phyloP scores from a whole-genome alignment of 2,797 vertebrate genomes.

The Peromyscus melanophrys region DNA sequence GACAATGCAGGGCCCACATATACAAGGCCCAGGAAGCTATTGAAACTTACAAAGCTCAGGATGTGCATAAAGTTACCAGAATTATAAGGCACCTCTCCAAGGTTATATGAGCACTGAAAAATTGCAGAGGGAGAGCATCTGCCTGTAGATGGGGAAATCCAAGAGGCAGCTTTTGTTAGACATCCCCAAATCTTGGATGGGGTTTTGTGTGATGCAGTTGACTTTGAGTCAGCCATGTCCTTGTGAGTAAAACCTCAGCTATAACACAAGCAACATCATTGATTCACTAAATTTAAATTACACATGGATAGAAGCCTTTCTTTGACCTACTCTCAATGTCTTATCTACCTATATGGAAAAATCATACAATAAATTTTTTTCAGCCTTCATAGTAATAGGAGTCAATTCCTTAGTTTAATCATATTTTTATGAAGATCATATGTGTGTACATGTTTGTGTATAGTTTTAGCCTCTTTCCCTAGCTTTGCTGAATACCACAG shows the following conservation, averaged over 20 bases:
- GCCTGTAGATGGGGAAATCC: too few species aligned
- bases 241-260: neutral
- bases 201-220: neutral
- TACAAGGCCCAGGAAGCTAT: too few species aligned
- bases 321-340: neutral
- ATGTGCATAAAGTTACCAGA: neutral
- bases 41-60: neutral
- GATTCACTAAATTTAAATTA: neutral
- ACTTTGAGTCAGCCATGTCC: neutral
- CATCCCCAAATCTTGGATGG: too few species aligned
- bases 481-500: neutral
- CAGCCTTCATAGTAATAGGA: neutral
- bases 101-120: neutral
- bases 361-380: neutral
- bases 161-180: neutral
- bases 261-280: neutral
- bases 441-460: too few species aligned
- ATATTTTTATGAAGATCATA: neutral
- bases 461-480: neutral
- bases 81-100: neutral
- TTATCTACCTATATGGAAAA: neutral
- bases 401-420: neutral
- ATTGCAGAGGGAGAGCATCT: neutral
- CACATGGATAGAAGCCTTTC: neutral
- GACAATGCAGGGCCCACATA: neutral